Conservation (phyloP, 1,140 invertebrate species). For the Oreohelix idahoensis region DNA sequence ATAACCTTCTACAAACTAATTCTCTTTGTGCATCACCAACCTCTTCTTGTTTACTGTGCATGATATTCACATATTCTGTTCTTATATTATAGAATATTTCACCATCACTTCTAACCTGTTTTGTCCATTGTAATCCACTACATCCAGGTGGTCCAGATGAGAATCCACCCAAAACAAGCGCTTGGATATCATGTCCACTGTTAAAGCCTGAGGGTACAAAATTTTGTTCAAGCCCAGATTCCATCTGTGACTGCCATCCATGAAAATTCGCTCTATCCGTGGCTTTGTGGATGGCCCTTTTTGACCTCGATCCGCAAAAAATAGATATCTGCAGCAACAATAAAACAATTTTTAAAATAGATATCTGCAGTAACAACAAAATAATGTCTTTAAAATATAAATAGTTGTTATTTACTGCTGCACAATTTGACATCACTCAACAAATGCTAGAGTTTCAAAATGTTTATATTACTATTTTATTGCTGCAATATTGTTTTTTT, state of each 20-base stretch:
- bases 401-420: too few relatives aligned
- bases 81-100: too few relatives aligned
- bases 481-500: too few relatives aligned
- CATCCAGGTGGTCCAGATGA: slow-evolving; percentile 97
- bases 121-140: slow-evolving; percentile 95
- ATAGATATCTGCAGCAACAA: slow-evolving; percentile 80
- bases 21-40: too few relatives aligned
- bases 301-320: slow-evolving; percentile 93
- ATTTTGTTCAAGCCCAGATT: slow-evolving; percentile 95
- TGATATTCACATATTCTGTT: too few relatives aligned
- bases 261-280: slow-evolving; percentile 92
- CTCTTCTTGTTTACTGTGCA: too few relatives aligned
- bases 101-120: slow-evolving; percentile 81
- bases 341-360: neutral
- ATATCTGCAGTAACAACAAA: too few relatives aligned
- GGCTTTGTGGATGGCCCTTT: slow-evolving; percentile 77
- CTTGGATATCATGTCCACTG: slow-evolving; percentile 89
- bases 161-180: slow-evolving; percentile 97
- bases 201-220: slow-evolving; percentile 96
- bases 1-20: too few relatives aligned
- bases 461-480: too few relatives aligned
- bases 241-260: slow-evolving; percentile 91
- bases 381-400: too few relatives aligned
- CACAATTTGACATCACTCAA: too few relatives aligned
- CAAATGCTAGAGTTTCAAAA: too few relatives aligned